Percentiles rank a stretch among this genome's conserved stretches.
Evolutionary conservation across 2,113 vertebrate species (phyloP).

Genomic region (Colaptes auratus): DNA sequence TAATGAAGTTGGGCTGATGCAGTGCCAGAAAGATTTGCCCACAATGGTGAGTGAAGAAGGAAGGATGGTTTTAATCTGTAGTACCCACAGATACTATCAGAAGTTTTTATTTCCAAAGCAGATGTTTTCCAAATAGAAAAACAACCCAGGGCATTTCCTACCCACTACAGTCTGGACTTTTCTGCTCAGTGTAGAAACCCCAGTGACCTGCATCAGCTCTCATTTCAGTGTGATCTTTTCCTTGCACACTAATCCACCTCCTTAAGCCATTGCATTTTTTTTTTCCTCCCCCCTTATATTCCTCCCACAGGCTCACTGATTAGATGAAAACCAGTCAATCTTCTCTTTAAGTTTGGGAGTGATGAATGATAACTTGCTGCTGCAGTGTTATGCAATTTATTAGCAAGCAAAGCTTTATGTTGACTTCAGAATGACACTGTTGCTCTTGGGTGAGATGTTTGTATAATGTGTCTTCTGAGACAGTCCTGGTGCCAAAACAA

Average conservation of each 20-base stretch:
- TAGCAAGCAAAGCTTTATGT: not conserved
- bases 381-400: not conserved
- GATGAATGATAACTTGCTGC: not conserved
- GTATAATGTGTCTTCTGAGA: not conserved
- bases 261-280: no score
- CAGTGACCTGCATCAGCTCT: no score
- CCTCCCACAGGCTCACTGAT: not conserved
- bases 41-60: not conserved
- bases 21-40: not conserved
- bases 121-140: no score
- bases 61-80: not conserved
- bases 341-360: not conserved
- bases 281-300: not conserved
- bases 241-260: no score
- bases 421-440: not conserved
- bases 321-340: not conserved
- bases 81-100: no score
- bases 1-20: not conserved
- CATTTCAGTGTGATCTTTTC: no score
- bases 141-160: no score
- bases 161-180: no score
- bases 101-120: no score
- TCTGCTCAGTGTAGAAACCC: no score
- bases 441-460: not conserved
- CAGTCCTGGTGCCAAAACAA: not conserved